A percentile compares a stretch with the other conserved stretches of the same genome.
Conservation (phyloP, 2,113 vertebrate genomes). For the Meriones unguiculatus region DNA sequence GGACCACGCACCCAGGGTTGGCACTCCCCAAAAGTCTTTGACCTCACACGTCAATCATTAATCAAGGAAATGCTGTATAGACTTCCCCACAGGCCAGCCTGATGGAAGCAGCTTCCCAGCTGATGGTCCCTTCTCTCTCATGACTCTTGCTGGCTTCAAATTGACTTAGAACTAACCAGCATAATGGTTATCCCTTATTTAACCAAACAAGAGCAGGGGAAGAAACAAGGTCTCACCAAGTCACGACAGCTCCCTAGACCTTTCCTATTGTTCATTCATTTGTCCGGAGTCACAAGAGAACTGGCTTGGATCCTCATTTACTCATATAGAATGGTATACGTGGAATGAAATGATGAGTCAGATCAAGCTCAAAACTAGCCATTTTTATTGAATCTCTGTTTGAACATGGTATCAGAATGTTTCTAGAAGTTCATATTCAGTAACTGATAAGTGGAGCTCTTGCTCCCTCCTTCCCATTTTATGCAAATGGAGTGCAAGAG, state of each 20-base stretch:
- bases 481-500: not conserved
- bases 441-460: not conserved
- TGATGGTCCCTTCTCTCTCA: not conserved
- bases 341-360: not conserved
- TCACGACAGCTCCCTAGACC: not conserved
- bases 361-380: not conserved
- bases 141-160: not conserved
- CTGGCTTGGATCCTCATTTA: not conserved
- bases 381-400: not conserved
- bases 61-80: not conserved
- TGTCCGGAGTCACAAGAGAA: not conserved
- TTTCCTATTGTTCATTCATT: not conserved
- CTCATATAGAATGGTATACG: not conserved
- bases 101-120: not conserved
- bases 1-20: not conserved
- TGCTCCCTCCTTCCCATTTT: not conserved
- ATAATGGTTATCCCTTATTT: not conserved
- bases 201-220: not conserved
- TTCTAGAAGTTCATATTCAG: not conserved
- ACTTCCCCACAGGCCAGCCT: not conserved
- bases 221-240: not conserved
- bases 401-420: not conserved
- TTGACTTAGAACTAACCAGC: not conserved
- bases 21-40: not conserved
- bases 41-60: not conserved